Evolutionary conservation across 2,797 vertebrate genomes (phyloP).

Genomic region (Chanos chanos): DNA sequence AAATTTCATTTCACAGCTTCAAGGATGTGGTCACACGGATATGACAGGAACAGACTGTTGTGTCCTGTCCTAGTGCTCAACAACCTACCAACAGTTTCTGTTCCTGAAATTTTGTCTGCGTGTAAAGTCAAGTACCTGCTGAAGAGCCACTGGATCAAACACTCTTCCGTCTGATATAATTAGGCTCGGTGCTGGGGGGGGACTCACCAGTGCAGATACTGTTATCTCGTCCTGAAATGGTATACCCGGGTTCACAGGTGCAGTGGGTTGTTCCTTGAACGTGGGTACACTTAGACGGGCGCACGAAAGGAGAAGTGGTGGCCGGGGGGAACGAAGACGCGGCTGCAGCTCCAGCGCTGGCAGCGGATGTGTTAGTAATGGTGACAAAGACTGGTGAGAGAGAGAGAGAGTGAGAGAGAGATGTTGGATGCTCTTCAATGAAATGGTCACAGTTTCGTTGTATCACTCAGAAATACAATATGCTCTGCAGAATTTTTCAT

Average conservation of each 20-base stretch:
- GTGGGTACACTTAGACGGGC: conserved; percentile 64
- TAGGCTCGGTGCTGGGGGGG: too few relatives aligned
- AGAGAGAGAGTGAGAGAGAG: not conserved
- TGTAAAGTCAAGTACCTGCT: too few relatives aligned
- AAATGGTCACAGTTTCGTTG: not conserved
- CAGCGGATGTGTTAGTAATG: conserved; percentile 62
- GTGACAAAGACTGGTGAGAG: conserved; percentile 63
- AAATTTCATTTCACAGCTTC: too few relatives aligned
- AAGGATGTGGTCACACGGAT: too few relatives aligned
- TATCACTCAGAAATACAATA: too few relatives aligned
- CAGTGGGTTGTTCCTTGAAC: conserved; percentile 75
- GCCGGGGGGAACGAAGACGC: conserved; percentile 56
- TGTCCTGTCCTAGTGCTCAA: too few relatives aligned
- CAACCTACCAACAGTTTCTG: too few relatives aligned
- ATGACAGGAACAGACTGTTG: too few relatives aligned
- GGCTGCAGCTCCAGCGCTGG: conserved; percentile 48
- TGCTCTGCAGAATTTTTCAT: too few relatives aligned
- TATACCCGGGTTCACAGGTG: conserved; percentile 75
- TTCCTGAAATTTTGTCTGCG: too few relatives aligned
- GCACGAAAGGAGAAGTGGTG: conserved; percentile 56
- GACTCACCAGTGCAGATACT: conserved; percentile 66
- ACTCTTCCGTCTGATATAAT: too few relatives aligned
- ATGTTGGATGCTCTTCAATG: not conserved
- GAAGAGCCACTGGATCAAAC: too few relatives aligned
- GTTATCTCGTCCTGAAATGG: conserved; percentile 70